Evolutionary conservation across 2,113 vertebrate genomes (phyloP), one percentile per base, ranked within the genome.

Genomic region (Vulpes vulpes): DNA sequence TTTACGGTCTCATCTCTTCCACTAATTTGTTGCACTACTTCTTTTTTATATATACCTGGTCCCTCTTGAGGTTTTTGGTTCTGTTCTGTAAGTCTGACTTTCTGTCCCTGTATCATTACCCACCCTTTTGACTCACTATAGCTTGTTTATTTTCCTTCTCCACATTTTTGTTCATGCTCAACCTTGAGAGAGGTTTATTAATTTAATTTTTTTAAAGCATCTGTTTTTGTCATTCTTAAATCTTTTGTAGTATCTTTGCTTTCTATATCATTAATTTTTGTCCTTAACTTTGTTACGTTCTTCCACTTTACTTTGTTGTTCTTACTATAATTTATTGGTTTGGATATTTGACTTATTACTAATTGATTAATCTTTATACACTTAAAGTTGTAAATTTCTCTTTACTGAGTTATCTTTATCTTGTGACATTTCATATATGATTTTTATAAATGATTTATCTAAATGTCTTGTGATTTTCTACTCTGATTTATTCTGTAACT

Each of bases 321-420:
- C 55, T 91, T 62, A 51, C 81, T 88, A 51, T 78, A 92, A 55
- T 69, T 73, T 90, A 78, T 62, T 96, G n/a, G 74, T 95, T 81
- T 95, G 30, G 35, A 49, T 91, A 87, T 79, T 64, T 95, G 55
- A 53, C 67, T 65, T 76, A 79, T 79, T 73, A 83, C 35, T 93
- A 91, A 71, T 57, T 51, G 74, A 43, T 32, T 64, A 89, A 43
- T n/a, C 55, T 74, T 64, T 76, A 20, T 57, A 67, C 38, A 62
- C 3, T 35, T 65, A 80, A n/a, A 92, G 76, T 32, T 49, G 14
- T 38, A 71, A 62, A 35, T 94, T 67, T 83, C n/a, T 53, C 2
- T 97, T 6, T 83, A 67, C 20, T 74, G n/a, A 74, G 20, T 89
- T 80, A 65, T 60, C 38, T 62, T 51, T 60, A 59, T 51, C 25